Evolutionary conservation across 2,888 invertebrate genomes (phyloP).

Genomic region (Trachelus troglodyta): DNA sequence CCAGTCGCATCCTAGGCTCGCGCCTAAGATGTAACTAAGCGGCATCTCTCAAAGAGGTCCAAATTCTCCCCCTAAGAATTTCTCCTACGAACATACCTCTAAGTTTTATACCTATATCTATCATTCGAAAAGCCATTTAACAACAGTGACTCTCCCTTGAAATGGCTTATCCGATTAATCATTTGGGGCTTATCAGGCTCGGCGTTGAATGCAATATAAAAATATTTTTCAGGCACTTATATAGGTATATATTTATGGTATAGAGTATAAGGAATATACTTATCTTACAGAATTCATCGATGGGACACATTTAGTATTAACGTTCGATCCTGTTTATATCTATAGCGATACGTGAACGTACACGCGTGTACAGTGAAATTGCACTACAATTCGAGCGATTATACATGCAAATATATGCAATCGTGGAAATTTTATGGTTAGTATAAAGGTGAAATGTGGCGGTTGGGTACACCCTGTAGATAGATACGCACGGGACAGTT

Average conservation of each 20-base stretch:
- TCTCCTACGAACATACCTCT: neutral
- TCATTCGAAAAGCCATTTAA: too few relatives aligned
- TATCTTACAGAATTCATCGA: neutral
- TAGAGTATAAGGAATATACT: neutral
- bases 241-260: neutral
- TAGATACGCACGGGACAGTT: neutral
- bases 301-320: neutral
- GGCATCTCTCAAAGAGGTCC: neutral
- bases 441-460: neutral
- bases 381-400: neutral
- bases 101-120: neutral
- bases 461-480: neutral
- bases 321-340: neutral
- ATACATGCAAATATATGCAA: neutral
- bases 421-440: neutral
- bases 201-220: neutral
- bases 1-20: neutral
- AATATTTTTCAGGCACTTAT: neutral
- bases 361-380: neutral
- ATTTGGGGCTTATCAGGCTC: neutral
- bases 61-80: neutral
- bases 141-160: neutral
- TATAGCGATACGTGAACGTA: neutral
- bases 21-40: neutral
- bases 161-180: neutral